These are phyloP conservation scores for Centropus unirufus DNA, from an alignment of 2,113 vertebrate species.

Conservation along the genomic window DNA sequence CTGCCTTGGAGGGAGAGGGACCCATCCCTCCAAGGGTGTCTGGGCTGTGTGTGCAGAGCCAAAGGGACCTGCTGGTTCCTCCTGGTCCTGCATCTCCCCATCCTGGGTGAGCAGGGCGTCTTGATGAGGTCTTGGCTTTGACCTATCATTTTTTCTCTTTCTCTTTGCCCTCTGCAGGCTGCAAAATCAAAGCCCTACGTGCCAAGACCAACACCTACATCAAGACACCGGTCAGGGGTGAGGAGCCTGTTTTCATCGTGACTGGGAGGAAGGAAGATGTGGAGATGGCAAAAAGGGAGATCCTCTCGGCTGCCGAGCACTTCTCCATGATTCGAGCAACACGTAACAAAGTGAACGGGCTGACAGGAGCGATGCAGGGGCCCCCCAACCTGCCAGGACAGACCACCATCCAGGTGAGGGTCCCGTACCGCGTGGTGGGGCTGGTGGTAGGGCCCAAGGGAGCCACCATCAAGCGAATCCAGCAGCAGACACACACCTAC, in stretches of 20 bases:
- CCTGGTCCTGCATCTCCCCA: neutral
- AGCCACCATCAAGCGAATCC: conserved; percentile 97
- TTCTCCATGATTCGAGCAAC: conserved; percentile 97
- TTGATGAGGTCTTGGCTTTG: fast-evolving
- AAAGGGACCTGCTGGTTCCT: neutral
- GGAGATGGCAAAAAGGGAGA: conserved; percentile 96
- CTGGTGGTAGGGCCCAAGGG: conserved; percentile 96
- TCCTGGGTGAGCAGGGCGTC: neutral
- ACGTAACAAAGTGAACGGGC: conserved; percentile 80
- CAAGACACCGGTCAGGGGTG: conserved; percentile 93
- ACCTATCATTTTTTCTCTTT: fast-evolving
- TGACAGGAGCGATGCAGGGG: conserved; percentile 79
- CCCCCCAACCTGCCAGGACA: conserved; percentile 93
- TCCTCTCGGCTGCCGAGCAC: conserved; percentile 93
- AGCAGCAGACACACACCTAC: conserved; percentile 97
- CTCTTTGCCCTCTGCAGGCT: conserved; percentile 73
- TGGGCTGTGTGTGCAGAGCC: neutral
- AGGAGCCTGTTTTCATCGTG: conserved; percentile 95
- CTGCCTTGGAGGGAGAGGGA: fast-evolving
- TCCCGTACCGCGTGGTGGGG: conserved; percentile 95
- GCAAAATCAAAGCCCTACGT: conserved; percentile 96
- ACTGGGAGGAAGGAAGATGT: conserved; percentile 95
- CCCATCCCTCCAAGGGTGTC: too few relatives aligned
- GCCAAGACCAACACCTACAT: conserved; percentile 99
- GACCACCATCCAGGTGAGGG: conserved; percentile 96